These are phyloP conservation scores for Falco rusticolus DNA, from an alignment of 2,797 vertebrate genomes.

Conservation along the genomic window DNA sequence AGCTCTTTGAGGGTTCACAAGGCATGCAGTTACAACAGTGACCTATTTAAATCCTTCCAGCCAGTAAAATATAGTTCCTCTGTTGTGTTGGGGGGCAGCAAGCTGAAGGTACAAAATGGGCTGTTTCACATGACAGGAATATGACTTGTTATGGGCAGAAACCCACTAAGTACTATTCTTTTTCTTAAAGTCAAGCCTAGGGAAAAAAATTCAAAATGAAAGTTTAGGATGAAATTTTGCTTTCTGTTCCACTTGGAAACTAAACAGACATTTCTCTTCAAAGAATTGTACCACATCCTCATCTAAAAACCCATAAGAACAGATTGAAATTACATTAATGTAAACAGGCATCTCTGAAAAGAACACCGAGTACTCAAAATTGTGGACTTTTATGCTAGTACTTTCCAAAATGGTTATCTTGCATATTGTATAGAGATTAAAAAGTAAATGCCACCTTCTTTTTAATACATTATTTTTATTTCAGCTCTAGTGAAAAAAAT, in stretches of 20 bases:
- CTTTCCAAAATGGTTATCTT: neutral
- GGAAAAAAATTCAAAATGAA: neutral
- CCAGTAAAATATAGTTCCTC: neutral
- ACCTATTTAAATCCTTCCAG: neutral
- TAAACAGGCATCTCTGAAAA: constrained; percentile 34
- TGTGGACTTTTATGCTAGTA: neutral
- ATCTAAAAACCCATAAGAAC: constrained; percentile 11
- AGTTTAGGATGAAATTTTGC: neutral
- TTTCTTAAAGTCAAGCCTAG: neutral
- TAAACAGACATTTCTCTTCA: constrained; percentile 10
- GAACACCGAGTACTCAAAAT: neutral
- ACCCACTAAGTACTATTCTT: neutral
- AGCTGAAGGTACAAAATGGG: neutral
- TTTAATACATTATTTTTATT: constrained; percentile 12
- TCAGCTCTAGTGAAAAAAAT: neutral
- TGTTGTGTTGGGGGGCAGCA: neutral
- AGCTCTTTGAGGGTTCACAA: neutral
- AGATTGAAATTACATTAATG: constrained; percentile 39
- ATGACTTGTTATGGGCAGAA: neutral
- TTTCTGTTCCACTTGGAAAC: constrained; percentile 10
- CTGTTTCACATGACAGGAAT: neutral
- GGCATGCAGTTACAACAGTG: neutral
- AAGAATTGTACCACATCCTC: constrained; percentile 24
- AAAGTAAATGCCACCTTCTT: neutral
- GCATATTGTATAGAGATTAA: neutral